Base-by-base conservation (phyloP, 2,113 vertebrate genomes). In the Gasterosteus nipponicus region DNA sequence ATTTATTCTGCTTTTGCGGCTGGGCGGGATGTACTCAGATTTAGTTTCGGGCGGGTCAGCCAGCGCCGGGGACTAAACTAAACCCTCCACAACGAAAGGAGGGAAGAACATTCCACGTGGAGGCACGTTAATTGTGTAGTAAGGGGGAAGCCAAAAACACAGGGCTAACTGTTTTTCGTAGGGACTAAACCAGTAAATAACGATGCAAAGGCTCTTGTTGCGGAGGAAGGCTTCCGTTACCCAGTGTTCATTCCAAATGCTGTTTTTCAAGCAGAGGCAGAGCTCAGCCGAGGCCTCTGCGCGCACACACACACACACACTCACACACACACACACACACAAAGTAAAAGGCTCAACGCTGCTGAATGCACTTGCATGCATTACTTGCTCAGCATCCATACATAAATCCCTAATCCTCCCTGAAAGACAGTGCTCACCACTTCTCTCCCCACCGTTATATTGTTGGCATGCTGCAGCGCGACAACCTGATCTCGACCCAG, bases 381-480 rank as follows among this genome's bases (percentile, higher is more conserved):
- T 69, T 70, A 76, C 73, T 80, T 66, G 61, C 75, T 78, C 41
- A 71, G 57, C 70, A 85, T 74, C 75, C 69, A 75, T 66, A 80
- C 67, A 82, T 29, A 82, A 84, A 73, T 72, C 64, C 72, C 42
- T 72, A 81, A 85, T 86, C 83, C 70, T 69, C 16, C 71, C 72
- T 78, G 56, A 84, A 75, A 88, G 69, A 82, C 58, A 75, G 54
- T 61, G 54, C 78, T 83, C 78, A 73, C 49, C 53, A 58, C 1
- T 82, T 66, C 66, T 78, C 46, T 70, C 69, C 78, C 57, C 33
- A 69, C 79, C 41, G 70, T 73, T 81, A 79, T 59, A 85, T 61
- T 85, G 88, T 74, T 89, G 80, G 65, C 75, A 82, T 84, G 80
- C 85, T 74, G 44, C 44, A 59, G 65, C 70, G 81, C 75, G 77